Conservation (phyloP, 2,113 vertebrate genomes). For the Petaurus breviceps region DNA sequence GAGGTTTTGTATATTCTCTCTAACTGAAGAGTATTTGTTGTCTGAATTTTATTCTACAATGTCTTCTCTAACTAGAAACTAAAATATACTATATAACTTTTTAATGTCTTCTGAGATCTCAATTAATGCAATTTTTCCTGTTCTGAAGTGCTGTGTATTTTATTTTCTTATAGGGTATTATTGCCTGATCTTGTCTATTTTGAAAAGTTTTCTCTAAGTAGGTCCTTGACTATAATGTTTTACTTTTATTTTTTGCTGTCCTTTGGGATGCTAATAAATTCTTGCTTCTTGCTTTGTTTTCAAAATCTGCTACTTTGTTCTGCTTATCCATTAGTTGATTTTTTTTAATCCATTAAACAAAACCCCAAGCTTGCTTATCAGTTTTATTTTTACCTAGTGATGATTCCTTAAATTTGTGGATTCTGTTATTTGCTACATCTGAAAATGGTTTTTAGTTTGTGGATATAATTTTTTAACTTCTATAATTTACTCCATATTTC, state of each 20-base stretch:
- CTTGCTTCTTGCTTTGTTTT: background rate
- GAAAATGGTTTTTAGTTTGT: background rate
- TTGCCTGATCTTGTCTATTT: background rate
- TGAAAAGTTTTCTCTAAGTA: background rate
- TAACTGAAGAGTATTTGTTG: background rate
- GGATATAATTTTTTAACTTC: background rate
- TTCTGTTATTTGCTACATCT: background rate
- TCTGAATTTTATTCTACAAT: background rate
- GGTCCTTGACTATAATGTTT: background rate
- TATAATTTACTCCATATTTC: background rate
- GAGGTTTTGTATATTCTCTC: background rate
- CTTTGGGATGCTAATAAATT: background rate
- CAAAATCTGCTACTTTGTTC: background rate
- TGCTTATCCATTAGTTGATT: background rate
- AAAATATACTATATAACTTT: background rate
- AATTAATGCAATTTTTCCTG: background rate
- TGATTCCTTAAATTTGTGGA: background rate
- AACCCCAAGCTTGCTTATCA: background rate
- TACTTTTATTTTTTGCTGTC: background rate
- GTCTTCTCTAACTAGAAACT: background rate
- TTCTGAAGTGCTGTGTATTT: background rate
- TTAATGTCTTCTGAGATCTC: background rate
- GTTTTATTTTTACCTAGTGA: background rate
- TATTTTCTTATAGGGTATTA: background rate
- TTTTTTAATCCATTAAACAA: background rate